Evolutionary conservation across 2,113 vertebrate species (phyloP).

Genomic region (Hepsetus odoe): DNA sequence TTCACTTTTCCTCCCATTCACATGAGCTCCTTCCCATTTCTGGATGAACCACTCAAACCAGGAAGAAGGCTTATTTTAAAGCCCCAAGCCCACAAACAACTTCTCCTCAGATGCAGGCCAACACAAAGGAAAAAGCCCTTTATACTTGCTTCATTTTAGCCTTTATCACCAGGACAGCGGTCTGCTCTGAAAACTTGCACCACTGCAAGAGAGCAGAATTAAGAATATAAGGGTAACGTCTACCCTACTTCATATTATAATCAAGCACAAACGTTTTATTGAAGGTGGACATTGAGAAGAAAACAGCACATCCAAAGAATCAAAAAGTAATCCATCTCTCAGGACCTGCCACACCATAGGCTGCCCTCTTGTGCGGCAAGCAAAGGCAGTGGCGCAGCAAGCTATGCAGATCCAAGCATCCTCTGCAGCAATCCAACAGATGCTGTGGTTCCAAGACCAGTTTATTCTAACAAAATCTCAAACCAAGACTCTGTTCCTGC

Average conservation of each 20-base stretch:
- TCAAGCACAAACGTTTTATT: no score
- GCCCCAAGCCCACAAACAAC: constrained; percentile 25
- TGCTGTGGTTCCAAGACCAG: not conserved
- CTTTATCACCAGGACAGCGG: no score
- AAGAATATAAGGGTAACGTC: no score
- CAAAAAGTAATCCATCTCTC: not conserved
- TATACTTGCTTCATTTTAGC: not conserved
- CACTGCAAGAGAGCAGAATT: no score
- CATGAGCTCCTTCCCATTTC: constrained; percentile 25
- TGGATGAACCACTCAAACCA: constrained; percentile 11
- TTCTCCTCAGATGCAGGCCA: constrained; percentile 1
- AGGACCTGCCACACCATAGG: not conserved
- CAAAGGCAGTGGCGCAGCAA: not conserved
- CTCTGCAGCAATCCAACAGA: constrained; percentile 12
- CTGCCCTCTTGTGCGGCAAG: not conserved
- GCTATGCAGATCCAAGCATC: not conserved
- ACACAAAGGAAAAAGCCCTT: constrained; percentile 15
- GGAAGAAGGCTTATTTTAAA: constrained; percentile 28
- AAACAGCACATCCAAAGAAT: no score
- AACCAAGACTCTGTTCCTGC: not conserved
- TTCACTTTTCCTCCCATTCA: constrained; percentile 32
- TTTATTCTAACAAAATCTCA: not conserved
- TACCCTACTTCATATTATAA: no score
- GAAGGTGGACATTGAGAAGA: no score
- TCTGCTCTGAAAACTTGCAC: no score